A percentile compares a stretch with the other conserved stretches of the same genome.
These are phyloP conservation scores for Melanostoma mellinum DNA, from an alignment of 2,888 invertebrate genomes.

Conservation along the genomic window DNA sequence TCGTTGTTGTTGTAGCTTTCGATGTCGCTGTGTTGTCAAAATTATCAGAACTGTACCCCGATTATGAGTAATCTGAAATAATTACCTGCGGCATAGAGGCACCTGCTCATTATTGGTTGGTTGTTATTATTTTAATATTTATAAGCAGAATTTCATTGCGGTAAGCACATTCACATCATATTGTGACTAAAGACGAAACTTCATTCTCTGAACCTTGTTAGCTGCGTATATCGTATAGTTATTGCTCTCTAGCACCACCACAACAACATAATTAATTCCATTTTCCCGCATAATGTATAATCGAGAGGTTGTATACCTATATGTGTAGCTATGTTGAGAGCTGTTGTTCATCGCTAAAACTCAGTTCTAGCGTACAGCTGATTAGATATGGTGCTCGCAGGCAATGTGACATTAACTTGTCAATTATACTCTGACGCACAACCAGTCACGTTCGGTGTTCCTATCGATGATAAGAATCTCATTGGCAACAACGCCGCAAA, in stretches of 20 bases:
- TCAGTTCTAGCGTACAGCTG: background rate
- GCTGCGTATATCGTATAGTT: no score
- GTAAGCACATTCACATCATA: background rate
- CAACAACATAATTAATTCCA: conserved; percentile 59
- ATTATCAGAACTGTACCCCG: background rate
- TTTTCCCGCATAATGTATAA: conserved; percentile 8
- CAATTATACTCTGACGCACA: conserved; percentile 58
- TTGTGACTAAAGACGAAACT: conserved; percentile 1
- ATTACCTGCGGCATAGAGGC: conserved; percentile 55
- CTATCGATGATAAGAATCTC: conserved; percentile 64
- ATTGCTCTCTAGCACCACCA: background rate
- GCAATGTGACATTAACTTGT: conserved; percentile 50
- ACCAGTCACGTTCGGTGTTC: conserved; percentile 62
- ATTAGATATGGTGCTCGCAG: background rate
- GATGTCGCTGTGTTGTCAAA: background rate
- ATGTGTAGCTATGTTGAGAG: conserved; percentile 10
- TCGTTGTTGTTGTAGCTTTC: conserved; percentile 1
- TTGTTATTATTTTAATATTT: conserved; percentile 57
- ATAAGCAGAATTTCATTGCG: conserved; percentile 11
- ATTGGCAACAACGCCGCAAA: conserved; percentile 17
- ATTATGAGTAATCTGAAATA: conserved; percentile 60
- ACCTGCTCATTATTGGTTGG: conserved; percentile 50
- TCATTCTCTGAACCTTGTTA: conserved; percentile 1
- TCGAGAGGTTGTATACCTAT: conserved; percentile 13
- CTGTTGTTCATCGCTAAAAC: conserved; percentile 6